A percentile compares a stretch with the other conserved stretches of the same genome.
These are phyloP conservation scores for Zonitis immaculata DNA, from an alignment of 2,888 invertebrate species.

Conservation along the genomic window DNA sequence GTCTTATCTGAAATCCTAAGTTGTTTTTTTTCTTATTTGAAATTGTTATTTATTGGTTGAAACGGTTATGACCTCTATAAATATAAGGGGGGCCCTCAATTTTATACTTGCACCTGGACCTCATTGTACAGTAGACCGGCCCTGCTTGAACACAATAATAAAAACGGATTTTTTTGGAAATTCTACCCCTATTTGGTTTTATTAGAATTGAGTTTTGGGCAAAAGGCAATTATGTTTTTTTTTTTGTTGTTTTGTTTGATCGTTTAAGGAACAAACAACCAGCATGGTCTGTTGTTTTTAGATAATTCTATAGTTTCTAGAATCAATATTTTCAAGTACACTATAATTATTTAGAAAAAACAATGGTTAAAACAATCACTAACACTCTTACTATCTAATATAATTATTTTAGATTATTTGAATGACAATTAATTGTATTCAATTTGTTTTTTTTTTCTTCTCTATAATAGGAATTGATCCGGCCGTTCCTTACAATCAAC, in stretches of 20 bases:
- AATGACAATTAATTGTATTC: background rate
- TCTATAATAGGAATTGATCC: constrained; percentile 38
- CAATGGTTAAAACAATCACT: too few species aligned
- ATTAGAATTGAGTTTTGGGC: constrained; percentile 23
- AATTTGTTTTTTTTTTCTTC: too few species aligned
- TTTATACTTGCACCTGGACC: too few species aligned
- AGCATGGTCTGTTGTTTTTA: constrained; percentile 34
- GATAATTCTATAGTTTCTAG: constrained; percentile 1
- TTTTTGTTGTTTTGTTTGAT: constrained; percentile 20
- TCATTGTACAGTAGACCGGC: too few species aligned
- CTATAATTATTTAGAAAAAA: background rate
- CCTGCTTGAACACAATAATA: too few species aligned
- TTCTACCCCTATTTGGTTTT: constrained; percentile 18
- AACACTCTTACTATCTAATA: background rate
- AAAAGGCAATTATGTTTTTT: constrained; percentile 11
- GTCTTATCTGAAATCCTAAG: too few species aligned
- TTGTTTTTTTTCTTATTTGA: too few species aligned
- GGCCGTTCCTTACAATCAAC: constrained; percentile 34
- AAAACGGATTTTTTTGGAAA: constrained; percentile 39
- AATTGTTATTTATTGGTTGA: too few species aligned
- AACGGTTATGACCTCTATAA: too few species aligned
- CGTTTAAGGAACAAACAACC: constrained; percentile 24
- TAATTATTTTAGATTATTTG: constrained; percentile 1
- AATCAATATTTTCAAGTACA: too few species aligned
- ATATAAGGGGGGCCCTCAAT: too few species aligned